Evolutionary conservation across 1,140 invertebrate species (phyloP).

Genomic region (Procambarus virginalis): DNA sequence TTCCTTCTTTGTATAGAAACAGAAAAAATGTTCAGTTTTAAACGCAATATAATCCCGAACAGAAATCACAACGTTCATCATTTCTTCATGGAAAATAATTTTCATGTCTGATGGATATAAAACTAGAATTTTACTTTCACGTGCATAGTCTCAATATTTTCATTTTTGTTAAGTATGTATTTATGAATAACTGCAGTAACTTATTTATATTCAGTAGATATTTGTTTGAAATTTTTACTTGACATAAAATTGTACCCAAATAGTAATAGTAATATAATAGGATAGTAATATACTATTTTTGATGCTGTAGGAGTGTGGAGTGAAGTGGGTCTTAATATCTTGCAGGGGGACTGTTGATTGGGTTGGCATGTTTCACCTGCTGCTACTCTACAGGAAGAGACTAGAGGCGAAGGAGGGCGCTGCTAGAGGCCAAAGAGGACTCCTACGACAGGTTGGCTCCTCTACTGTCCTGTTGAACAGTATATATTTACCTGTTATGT

Average conservation of each 20-base stretch:
- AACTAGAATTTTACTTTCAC: no score
- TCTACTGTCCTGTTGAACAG: neutral
- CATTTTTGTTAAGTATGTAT: neutral
- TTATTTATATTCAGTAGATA: neutral
- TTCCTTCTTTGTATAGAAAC: no score
- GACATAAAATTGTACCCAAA: no score
- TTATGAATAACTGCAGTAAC: neutral
- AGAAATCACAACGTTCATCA: no score
- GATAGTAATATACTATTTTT: neutral
- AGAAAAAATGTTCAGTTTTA: no score
- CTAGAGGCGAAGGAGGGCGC: slow-evolving; percentile 47
- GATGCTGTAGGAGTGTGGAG: no score
- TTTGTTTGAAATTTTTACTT: neutral
- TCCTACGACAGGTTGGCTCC: slow-evolving; percentile 48
- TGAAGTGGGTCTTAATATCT: neutral
- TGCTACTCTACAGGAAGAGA: slow-evolving; percentile 38
- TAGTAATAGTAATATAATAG: neutral
- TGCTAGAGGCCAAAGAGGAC: slow-evolving; percentile 50
- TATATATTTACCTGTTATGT: neutral
- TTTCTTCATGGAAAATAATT: no score
- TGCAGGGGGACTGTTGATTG: slow-evolving; percentile 43
- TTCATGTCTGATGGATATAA: no score
- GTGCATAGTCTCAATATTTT: no score
- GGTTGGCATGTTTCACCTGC: slow-evolving; percentile 36
- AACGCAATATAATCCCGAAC: no score